Base-by-base conservation (phyloP, 2,113 vertebrate genomes). In the Eurystomus gularis region DNA sequence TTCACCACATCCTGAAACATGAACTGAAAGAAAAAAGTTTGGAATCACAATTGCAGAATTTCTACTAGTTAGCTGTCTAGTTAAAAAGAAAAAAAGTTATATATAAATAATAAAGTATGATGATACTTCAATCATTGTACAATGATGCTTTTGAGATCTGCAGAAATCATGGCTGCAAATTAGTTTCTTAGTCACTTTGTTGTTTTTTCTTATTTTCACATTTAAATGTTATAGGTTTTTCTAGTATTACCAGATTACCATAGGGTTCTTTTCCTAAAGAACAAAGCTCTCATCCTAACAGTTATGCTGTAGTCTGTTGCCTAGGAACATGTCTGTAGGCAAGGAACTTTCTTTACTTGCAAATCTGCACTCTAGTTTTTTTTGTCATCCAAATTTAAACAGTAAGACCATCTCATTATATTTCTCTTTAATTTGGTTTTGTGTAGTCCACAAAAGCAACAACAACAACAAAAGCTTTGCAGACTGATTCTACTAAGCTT, bases 331-430 rank as follows among this genome's bases (percentile, higher is more conserved):
- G 28, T 31, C 44, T 84, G 84, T 76, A 54, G 62, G 31, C 40
- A 70, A 68, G 24, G 31, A 68, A 19, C 1, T 49, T 52, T 70
- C 19, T 79, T 72, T 39, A 35, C 18, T 57, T 65, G 31, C 21
- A 55, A 42, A 75, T 33, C 33, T 60, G 7, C 4, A 5, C 0
- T 17, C 0, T 3, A 28, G 18, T 1, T 0, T 37, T 75, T 54
- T 46, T 66, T 44, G 20, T 57, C 28, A 72, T 51, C 14, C 40
- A 49, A 20, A 42, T 62, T 83, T 58, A 40, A 86, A 60, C 11
- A 54, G 7, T 28, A 42, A 62, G 18, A 31, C 2, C 13, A 76
- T 80, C 13, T 77, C 39, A 39, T 48, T 62, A 18, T 70, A 79
- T 82, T 88, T 54, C 10, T 52, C 3, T 11, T 71, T 62, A 62